Evolutionary conservation across 2,888 invertebrate species (phyloP).

Genomic region (Reticulitermes lucifugus): DNA sequence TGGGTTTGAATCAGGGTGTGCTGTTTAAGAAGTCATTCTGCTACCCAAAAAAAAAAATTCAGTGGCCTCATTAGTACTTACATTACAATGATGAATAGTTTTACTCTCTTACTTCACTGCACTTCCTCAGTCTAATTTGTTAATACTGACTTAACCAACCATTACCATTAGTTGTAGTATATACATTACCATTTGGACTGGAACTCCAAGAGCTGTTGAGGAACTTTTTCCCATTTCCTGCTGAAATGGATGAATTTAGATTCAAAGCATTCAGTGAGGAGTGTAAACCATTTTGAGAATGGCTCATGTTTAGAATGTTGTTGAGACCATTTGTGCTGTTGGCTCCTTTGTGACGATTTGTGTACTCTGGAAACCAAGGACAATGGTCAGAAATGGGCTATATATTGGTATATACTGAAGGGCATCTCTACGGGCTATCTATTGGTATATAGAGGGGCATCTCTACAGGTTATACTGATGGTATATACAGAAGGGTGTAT

Average conservation of each 20-base stretch:
- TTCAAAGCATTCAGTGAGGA: constrained; percentile 52
- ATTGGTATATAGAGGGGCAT: too few relatives aligned
- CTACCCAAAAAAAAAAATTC: too few relatives aligned
- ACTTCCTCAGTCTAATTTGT: not conserved
- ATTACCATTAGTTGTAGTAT: constrained; percentile 44
- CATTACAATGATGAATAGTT: too few relatives aligned
- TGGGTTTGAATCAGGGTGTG: too few relatives aligned
- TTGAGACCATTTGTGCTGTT: constrained; percentile 40
- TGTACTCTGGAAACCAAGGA: constrained; percentile 47
- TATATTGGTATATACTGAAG: too few relatives aligned
- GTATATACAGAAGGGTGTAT: too few relatives aligned
- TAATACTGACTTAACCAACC: constrained; percentile 55
- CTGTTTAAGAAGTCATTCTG: too few relatives aligned
- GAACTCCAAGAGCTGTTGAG: constrained; percentile 56
- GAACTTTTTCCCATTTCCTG: constrained; percentile 43
- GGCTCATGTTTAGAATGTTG: constrained; percentile 47
- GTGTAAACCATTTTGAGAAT: constrained; percentile 48
- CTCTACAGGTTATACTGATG: too few relatives aligned
- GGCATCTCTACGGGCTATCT: too few relatives aligned
- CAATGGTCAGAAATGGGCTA: not conserved
- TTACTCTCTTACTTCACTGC: too few relatives aligned
- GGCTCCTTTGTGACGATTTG: constrained; percentile 47
- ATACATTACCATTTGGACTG: constrained; percentile 30
- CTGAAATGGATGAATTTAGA: constrained; percentile 49
- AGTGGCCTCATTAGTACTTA: too few relatives aligned